Evolutionary conservation across 2,797 vertebrate species (phyloP).

Genomic region (Sebastes miniatus): DNA sequence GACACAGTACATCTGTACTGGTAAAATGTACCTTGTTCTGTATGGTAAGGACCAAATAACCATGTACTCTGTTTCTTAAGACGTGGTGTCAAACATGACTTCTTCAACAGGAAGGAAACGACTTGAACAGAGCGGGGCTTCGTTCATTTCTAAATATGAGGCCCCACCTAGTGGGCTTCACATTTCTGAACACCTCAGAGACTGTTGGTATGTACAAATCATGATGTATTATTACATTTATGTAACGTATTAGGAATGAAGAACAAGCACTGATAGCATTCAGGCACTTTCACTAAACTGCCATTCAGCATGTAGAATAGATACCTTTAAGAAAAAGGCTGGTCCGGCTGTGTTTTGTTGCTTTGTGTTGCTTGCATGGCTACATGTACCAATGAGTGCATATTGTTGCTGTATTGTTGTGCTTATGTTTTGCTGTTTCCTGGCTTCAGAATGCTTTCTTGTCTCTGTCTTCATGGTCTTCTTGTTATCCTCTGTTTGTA

Average conservation of each 20-base stretch:
- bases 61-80: neutral
- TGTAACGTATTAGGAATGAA: neutral
- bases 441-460: neutral
- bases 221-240: neutral
- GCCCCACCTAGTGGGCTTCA: constrained; percentile 54
- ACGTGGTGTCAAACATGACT: neutral
- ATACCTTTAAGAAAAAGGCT: neutral
- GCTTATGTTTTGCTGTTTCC: neutral
- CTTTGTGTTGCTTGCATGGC: neutral
- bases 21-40: neutral
- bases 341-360: neutral
- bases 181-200: neutral
- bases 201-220: neutral
- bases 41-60: neutral
- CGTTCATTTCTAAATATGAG: constrained; percentile 32
- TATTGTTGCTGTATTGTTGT: neutral
- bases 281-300: neutral
- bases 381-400: neutral
- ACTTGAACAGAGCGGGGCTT: neutral
- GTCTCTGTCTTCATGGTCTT: neutral
- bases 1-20: neutral
- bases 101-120: neutral
- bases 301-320: neutral
- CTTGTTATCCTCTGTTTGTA: neutral
- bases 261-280: neutral